Conservation (phyloP, 2,797 vertebrate genomes). For the Silurus lanzhouensis region DNA sequence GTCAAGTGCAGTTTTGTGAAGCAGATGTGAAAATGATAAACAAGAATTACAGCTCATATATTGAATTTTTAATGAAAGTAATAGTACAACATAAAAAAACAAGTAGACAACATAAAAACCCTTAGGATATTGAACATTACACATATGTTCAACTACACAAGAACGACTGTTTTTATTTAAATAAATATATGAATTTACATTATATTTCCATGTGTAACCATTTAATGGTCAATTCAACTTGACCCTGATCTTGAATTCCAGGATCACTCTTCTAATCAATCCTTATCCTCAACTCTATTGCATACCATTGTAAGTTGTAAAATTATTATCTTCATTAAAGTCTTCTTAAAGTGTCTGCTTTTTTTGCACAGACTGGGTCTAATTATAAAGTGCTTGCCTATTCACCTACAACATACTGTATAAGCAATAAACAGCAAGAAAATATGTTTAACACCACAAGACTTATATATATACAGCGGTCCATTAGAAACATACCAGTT, state of each 20-base stretch:
- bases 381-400: slow-evolving; percentile 52
- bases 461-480: slow-evolving; percentile 26
- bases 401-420: slow-evolving; percentile 23
- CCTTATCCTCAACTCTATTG: slow-evolving; percentile 13
- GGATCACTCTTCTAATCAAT: slow-evolving; percentile 18
- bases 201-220: slow-evolving; percentile 51
- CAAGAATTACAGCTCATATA: slow-evolving; percentile 51
- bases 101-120: slow-evolving; percentile 61
- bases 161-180: slow-evolving; percentile 60
- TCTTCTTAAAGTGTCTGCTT: slow-evolving; percentile 37
- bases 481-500: neutral
- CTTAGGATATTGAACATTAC: slow-evolving; percentile 39
- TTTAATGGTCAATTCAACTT: slow-evolving; percentile 45
- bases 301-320: neutral
- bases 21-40: slow-evolving; percentile 29
- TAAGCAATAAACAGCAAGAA: slow-evolving; percentile 26
- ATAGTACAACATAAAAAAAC: slow-evolving; percentile 59
- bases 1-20: neutral
- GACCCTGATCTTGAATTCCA: slow-evolving; percentile 12
- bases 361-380: slow-evolving; percentile 37
- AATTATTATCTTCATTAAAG: slow-evolving; percentile 6
- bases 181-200: slow-evolving; percentile 59
- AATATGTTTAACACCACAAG: slow-evolving; percentile 16
- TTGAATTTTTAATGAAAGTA: slow-evolving; percentile 51
- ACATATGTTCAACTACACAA: slow-evolving; percentile 30